Percentiles rank a stretch among this genome's conserved stretches.
Evolutionary conservation across 2,888 invertebrate species (phyloP).

Genomic region (Dasypolia templi): DNA sequence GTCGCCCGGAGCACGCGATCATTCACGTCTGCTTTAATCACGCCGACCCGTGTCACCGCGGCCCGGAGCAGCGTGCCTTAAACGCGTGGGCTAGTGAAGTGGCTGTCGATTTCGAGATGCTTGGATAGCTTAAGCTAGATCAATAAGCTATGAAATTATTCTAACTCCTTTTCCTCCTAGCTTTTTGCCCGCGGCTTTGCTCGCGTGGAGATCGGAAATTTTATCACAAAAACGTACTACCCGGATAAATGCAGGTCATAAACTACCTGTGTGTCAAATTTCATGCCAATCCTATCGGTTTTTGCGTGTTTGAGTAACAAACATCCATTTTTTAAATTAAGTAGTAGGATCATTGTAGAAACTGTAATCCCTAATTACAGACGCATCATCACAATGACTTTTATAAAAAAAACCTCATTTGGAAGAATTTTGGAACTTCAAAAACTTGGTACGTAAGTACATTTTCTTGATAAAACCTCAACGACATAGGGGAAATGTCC

Average conservation of each 20-base stretch:
- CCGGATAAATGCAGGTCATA: too few relatives aligned
- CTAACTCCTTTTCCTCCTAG: too few relatives aligned
- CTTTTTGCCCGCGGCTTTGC: too few relatives aligned
- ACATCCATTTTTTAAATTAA: too few relatives aligned
- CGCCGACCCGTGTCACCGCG: constrained; percentile 37
- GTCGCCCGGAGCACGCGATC: constrained; percentile 21
- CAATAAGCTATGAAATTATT: not conserved
- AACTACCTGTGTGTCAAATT: too few relatives aligned
- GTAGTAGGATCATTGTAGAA: not conserved
- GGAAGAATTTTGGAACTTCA: not conserved
- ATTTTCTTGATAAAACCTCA: not conserved
- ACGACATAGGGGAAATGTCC: not conserved
- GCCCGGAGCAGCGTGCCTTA: constrained; percentile 2
- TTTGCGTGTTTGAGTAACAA: too few relatives aligned
- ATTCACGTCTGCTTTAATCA: constrained; percentile 41
- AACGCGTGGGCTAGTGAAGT: constrained; percentile 2
- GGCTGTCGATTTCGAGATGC: constrained; percentile 12
- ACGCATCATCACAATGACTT: not conserved
- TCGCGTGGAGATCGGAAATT: too few relatives aligned
- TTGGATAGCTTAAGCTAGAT: not conserved
- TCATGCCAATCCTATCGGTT: too few relatives aligned
- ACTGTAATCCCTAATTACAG: not conserved
- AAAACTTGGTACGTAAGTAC: too few relatives aligned
- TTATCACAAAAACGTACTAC: too few relatives aligned
- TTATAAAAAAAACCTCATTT: too few relatives aligned